Percentiles rank a stretch among this genome's conserved stretches.
These are phyloP conservation scores for Nestor notabilis DNA, from an alignment of 2,113 vertebrate species.

Conservation along the genomic window DNA sequence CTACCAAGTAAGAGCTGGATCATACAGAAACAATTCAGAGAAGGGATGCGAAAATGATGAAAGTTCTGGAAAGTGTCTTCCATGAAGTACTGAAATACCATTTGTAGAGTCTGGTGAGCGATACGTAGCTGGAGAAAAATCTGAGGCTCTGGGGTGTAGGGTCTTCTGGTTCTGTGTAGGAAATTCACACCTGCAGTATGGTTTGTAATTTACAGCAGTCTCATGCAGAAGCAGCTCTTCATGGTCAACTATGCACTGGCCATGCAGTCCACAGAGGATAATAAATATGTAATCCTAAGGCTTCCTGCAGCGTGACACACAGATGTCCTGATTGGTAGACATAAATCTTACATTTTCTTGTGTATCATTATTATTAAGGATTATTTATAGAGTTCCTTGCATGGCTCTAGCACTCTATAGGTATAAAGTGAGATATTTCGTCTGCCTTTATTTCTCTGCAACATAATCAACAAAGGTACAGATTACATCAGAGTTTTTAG, in stretches of 20 bases:
- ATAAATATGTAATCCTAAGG: background rate
- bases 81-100: background rate
- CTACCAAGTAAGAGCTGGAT: background rate
- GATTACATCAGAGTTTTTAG: background rate
- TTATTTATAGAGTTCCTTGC: background rate
- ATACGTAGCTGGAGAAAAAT: background rate
- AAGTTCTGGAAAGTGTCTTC: background rate
- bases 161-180: background rate
- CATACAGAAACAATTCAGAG: background rate
- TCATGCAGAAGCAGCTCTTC: accelerated
- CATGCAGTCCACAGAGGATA: background rate
- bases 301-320: background rate
- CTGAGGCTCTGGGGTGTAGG: background rate
- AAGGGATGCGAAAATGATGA: background rate
- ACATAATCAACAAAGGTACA: background rate
- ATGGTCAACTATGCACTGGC: background rate
- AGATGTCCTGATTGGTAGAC: background rate
- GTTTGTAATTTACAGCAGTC: background rate
- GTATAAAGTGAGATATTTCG: background rate
- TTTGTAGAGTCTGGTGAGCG: background rate
- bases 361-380: background rate
- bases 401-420: background rate
- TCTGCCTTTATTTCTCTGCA: background rate
- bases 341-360: background rate
- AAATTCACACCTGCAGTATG: background rate